phyloP scores from a whole-genome alignment of 2,888 invertebrate species.

The Ophioninae sp. region DNA sequence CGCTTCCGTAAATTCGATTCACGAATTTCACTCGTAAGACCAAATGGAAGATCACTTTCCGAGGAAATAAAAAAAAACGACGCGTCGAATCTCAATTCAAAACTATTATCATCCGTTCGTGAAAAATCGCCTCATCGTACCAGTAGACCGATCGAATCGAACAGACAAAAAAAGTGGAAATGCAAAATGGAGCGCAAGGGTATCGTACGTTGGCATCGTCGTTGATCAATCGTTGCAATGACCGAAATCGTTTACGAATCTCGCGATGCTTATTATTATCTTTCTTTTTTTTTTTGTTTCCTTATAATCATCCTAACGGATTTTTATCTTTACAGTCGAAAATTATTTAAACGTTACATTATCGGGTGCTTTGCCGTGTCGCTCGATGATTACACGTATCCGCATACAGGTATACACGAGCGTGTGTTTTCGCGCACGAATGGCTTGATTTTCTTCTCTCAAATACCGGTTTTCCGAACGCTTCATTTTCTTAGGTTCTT shows the following conservation, averaged over 20 bases:
- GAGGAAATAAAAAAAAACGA: no score
- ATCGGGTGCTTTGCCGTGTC: constrained; percentile 58
- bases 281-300: neutral
- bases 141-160: no score
- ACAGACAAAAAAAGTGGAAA: neutral
- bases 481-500: constrained; percentile 15
- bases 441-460: neutral
- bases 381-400: constrained; percentile 16
- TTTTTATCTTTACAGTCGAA: constrained; percentile 66
- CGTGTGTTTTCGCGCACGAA: constrained; percentile 3
- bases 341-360: constrained; percentile 68
- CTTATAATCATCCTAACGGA: constrained; percentile 26
- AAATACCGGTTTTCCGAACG: constrained; percentile 3
- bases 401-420: neutral
- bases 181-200: neutral
- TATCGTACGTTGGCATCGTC: neutral
- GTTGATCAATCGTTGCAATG: neutral
- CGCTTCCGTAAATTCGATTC: neutral
- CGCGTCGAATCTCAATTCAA: no score
- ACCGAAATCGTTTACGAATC: constrained; percentile 49
- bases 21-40: neutral
- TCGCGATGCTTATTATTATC: constrained; percentile 38
- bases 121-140: no score
- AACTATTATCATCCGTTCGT: no score
- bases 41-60: no score